Conservation (phyloP, 2,797 vertebrate genomes). For the Acanthiza pusilla region DNA sequence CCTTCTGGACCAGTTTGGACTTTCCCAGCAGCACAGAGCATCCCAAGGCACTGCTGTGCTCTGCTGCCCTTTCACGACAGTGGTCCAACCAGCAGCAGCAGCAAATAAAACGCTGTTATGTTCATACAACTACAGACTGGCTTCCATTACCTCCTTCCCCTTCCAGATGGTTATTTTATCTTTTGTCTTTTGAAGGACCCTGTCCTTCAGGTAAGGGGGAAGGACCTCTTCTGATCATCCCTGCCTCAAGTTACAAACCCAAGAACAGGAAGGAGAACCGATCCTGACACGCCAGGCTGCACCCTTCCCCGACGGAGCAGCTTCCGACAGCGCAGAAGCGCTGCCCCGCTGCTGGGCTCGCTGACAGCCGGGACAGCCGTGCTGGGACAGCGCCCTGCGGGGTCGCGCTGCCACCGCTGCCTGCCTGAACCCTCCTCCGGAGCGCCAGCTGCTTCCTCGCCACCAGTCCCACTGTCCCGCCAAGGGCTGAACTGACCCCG, state of each 20-base stretch:
- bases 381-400: no score
- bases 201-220: neutral
- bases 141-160: neutral
- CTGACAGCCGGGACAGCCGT: fast-evolving
- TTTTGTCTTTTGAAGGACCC: neutral
- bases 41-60: neutral
- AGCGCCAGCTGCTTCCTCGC: no score
- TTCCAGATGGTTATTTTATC: neutral
- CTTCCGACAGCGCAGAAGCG: no score
- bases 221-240: neutral
- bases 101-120: neutral
- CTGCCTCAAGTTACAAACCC: neutral
- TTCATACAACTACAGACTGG: neutral
- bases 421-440: fast-evolving
- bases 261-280: neutral
- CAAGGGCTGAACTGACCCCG: no score
- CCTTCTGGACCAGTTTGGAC: neutral
- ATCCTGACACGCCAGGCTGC: no score
- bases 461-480: fast-evolving
- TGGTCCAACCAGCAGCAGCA: neutral
- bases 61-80: neutral
- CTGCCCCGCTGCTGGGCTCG: neutral
- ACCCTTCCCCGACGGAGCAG: no score
- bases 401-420: neutral
- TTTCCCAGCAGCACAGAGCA: neutral